A percentile compares a stretch with the other conserved stretches of the same genome.
Conservation (phyloP, 2,797 vertebrate genomes). For the Sebastes miniatus region DNA sequence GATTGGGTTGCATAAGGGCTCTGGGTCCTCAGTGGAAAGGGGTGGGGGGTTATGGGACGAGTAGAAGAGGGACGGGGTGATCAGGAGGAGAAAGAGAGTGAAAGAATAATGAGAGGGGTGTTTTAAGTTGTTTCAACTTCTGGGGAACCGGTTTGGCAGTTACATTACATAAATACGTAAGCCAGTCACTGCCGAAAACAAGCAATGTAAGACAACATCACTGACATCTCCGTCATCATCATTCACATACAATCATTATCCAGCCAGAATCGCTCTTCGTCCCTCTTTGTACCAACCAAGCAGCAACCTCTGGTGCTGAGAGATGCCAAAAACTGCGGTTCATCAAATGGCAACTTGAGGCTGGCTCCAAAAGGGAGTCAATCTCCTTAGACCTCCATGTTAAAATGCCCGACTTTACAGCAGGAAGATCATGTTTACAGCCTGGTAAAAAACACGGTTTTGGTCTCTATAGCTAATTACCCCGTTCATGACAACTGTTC, state of each 20-base stretch:
- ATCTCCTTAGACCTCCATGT: no score
- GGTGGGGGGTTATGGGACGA: not conserved
- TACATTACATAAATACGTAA: not conserved
- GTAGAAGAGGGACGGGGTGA: not conserved
- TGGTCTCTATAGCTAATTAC: no score
- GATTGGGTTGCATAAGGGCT: constrained; percentile 76
- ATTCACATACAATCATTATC: not conserved
- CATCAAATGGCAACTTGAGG: no score
- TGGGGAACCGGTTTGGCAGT: constrained; percentile 18
- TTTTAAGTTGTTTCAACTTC: constrained; percentile 33
- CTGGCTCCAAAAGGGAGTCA: no score
- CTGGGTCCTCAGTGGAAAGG: constrained; percentile 30
- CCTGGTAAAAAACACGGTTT: no score
- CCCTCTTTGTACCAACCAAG: not conserved
- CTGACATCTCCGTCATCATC: not conserved
- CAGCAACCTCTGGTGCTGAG: no score
- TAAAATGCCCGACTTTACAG: no score
- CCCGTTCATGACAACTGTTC: no score
- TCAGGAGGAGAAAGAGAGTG: not conserved
- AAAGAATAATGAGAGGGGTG: constrained; percentile 21
- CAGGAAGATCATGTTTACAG: no score
- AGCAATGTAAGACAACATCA: constrained; percentile 1
- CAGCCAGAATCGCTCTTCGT: not conserved
- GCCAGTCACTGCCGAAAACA: constrained; percentile 18
- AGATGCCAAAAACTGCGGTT: no score